Evolutionary conservation across 2,888 invertebrate genomes (phyloP).

Genomic region (Trissolcus brochymenae): DNA sequence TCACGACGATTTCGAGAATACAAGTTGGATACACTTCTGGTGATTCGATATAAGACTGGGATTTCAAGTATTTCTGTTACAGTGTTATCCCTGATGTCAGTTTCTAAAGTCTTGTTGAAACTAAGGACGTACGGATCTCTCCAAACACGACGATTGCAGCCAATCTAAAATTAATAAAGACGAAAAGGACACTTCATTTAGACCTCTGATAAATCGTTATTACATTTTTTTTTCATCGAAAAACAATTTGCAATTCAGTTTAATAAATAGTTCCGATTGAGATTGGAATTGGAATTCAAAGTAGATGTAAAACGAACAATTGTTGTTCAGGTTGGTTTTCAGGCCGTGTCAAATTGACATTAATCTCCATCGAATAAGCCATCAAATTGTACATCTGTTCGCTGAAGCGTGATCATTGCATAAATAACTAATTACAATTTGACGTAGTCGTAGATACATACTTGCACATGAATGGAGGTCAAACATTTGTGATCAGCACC

Average conservation of each 20-base stretch:
- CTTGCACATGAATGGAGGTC: conserved; percentile 78
- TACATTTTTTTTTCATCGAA: too few relatives aligned
- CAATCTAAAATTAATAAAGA: conserved; percentile 78
- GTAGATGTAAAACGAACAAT: conserved; percentile 4
- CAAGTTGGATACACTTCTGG: conserved; percentile 70
- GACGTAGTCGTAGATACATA: conserved; percentile 59
- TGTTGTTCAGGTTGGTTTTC: conserved; percentile 2
- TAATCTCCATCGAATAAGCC: conserved; percentile 20
- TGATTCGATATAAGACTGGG: conserved; percentile 85
- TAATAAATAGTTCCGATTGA: too few relatives aligned
- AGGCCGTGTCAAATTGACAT: conserved; percentile 6
- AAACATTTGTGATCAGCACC: conserved; percentile 76
- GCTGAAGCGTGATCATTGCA: conserved; percentile 20
- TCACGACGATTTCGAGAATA: conserved; percentile 71
- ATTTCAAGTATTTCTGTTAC: conserved; percentile 82
- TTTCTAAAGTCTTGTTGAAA: conserved; percentile 3
- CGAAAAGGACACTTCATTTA: too few relatives aligned
- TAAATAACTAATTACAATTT: conserved; percentile 30
- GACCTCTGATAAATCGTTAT: too few relatives aligned
- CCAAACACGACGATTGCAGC: conserved; percentile 85
- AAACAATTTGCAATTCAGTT: too few relatives aligned
- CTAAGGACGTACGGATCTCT: conserved; percentile 78
- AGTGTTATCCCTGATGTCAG: conserved; percentile 83
- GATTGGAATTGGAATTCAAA: background rate
- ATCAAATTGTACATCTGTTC: conserved; percentile 20